Conservation (phyloP, 1,140 invertebrate species). For the Caenorhabditis remanei region DNA sequence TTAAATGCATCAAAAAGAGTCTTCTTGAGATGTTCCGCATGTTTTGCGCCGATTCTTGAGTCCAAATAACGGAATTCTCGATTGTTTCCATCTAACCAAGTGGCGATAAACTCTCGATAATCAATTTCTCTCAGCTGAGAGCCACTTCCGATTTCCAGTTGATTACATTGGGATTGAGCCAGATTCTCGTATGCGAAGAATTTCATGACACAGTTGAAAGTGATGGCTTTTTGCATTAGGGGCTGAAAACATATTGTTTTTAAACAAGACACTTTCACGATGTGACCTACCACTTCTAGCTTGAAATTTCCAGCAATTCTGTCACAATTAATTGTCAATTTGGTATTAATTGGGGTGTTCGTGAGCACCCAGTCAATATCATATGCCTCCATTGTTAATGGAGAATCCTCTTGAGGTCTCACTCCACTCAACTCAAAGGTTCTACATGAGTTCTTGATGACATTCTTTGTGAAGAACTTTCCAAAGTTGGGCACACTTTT, state of each 20-base stretch:
- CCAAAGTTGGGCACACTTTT: constrained; percentile 1
- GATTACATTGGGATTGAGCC: background rate
- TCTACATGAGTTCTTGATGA: background rate
- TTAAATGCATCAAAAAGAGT: no score
- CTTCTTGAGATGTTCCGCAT: no score
- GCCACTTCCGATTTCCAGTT: background rate
- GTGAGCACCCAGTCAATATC: constrained; percentile 14
- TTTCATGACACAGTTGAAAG: background rate
- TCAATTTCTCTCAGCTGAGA: no score
- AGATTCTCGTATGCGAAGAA: background rate
- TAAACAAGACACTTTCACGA: background rate
- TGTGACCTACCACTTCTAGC: background rate
- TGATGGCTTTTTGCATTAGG: background rate
- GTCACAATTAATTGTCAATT: background rate
- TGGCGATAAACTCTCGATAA: no score
- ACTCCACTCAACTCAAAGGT: background rate
- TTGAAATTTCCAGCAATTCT: background rate
- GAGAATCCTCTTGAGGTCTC: background rate
- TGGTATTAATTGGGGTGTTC: background rate
- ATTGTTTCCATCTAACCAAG: no score
- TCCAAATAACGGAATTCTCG: no score
- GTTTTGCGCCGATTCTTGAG: no score
- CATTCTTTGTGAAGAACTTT: constrained; percentile 4
- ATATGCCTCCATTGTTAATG: background rate
- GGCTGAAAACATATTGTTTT: background rate